Evolutionary conservation across 2,113 vertebrate genomes (phyloP).

Genomic region (Rhineura floridana): DNA sequence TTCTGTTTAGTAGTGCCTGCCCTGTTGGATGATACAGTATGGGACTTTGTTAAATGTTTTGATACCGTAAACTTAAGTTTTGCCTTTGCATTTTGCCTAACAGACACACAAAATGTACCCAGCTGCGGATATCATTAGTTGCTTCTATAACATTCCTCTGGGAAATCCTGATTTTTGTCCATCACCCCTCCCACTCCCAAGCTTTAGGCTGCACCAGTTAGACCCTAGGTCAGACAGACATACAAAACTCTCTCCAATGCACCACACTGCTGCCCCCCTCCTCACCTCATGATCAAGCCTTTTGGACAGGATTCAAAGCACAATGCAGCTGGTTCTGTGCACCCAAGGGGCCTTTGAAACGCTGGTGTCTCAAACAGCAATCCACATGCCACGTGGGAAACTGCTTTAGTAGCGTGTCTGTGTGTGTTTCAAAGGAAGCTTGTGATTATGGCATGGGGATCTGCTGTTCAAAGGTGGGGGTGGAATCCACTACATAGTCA

Average conservation of each 20-base stretch:
- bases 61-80: background rate
- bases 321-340: background rate
- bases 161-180: background rate
- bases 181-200: background rate
- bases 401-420: no score
- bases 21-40: background rate
- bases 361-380: background rate
- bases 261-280: background rate
- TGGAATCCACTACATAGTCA: background rate
- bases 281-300: background rate
- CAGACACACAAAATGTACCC: background rate
- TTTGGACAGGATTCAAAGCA: background rate
- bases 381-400: background rate
- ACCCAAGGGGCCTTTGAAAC: background rate
- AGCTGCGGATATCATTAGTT: background rate
- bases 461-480: background rate
- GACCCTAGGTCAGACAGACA: no score
- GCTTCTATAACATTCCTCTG: no score
- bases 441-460: no score
- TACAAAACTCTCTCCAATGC: background rate
- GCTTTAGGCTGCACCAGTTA: no score
- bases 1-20: background rate
- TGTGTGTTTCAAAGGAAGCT: background rate
- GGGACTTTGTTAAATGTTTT: background rate
- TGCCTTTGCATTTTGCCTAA: background rate